These are phyloP conservation scores for Bombus polaris DNA, from an alignment of 1,140 invertebrate species.

Conservation along the genomic window DNA sequence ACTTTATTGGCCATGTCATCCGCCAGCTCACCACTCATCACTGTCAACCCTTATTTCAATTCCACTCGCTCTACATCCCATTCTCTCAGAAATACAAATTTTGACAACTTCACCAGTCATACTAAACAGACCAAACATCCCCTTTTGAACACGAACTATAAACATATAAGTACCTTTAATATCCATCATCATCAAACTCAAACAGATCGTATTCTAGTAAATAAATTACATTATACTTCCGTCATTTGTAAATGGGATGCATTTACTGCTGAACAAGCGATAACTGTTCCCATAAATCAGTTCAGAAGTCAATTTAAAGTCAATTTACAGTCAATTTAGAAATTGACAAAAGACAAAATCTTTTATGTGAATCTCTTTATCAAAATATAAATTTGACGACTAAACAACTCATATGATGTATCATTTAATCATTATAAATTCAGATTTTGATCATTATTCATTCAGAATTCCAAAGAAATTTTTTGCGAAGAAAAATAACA, in stretches of 20 bases:
- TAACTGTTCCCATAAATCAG: no score
- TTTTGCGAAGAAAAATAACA: neutral
- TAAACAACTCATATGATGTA: no score
- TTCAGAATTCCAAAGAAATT: neutral
- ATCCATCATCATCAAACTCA: neutral
- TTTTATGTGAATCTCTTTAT: no score
- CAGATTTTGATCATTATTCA: neutral
- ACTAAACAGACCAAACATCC: neutral
- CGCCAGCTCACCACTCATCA: neutral
- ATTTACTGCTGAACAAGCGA: no score
- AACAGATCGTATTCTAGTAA: neutral
- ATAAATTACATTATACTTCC: neutral
- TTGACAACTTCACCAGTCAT: neutral
- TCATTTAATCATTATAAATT: no score
- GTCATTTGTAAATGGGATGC: neutral
- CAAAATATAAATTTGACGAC: no score
- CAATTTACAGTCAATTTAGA: no score
- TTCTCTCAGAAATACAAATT: neutral
- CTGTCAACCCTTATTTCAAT: constrained; percentile 2
- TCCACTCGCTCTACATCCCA: neutral
- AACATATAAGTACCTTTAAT: neutral
- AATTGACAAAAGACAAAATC: no score
- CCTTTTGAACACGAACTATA: neutral
- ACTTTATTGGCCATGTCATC: neutral
- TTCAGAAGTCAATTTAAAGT: no score